A percentile compares a stretch with the other conserved stretches of the same genome.
These are phyloP conservation scores for Pedetes capensis DNA, from an alignment of 2,113 vertebrate genomes.

Conservation along the genomic window DNA sequence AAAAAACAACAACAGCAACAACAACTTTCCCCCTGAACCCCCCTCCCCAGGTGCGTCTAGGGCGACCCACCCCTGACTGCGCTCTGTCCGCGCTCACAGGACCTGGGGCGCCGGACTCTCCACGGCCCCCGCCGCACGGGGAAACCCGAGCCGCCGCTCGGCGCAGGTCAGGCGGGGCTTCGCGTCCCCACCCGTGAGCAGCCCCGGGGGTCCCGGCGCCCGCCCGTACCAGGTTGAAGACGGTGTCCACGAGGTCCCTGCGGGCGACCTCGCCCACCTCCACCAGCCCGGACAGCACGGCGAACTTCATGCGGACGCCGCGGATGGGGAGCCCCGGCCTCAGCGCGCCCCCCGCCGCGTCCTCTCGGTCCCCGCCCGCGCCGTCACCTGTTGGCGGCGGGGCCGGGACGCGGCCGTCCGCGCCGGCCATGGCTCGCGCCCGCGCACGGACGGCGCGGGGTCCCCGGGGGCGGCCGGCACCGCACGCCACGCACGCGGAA, in stretches of 20 bases:
- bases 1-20: background rate
- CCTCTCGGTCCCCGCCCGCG: conserved; percentile 74
- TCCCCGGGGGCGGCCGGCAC: conserved; percentile 4
- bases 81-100: conserved; percentile 27
- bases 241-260: conserved; percentile 95
- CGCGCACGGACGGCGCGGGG: background rate
- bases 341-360: conserved; percentile 73
- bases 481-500: no score
- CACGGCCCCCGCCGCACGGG: no score
- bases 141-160: no score
- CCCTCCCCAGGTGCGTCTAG: no score
- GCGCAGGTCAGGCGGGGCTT: no score
- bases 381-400: conserved; percentile 83
- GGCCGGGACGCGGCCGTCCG: conserved; percentile 73
- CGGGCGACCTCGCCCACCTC: conserved; percentile 96
- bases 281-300: conserved; percentile 92
- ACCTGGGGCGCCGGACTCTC: background rate
- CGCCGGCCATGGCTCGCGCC: conserved; percentile 81
- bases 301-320: conserved; percentile 97
- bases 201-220: no score
- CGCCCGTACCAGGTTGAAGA: conserved; percentile 98
- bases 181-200: no score
- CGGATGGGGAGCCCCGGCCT: conserved; percentile 92
- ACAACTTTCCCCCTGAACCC: background rate
- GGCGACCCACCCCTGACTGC: no score